Evolutionary conservation across 2,888 invertebrate genomes (phyloP), one percentile per base, ranked within the genome.

Genomic region (Crematogaster levior): DNA sequence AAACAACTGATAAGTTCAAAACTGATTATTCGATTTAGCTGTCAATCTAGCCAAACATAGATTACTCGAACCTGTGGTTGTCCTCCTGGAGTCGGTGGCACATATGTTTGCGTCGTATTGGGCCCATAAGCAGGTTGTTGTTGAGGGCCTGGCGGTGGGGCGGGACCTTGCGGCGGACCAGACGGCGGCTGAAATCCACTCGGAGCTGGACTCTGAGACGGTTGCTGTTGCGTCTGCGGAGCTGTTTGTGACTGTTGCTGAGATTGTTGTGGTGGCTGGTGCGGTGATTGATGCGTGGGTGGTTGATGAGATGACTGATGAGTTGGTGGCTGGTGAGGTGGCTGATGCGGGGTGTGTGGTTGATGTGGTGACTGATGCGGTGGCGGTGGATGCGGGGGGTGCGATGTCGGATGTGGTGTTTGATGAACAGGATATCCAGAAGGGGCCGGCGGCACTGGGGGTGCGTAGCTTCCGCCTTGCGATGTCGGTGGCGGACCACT

Each of bases 351-450:
- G 27, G 93, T 84, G 68, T 89, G 89, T 53, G 90, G 82, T 43
- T 91, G 91, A 89, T 86, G 93, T 51, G 91, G 93, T 81, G 93
- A 93, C 65, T 95, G 94, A 66, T 94, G 94, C 84, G 95, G 94
- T 37, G 93, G 90, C 34, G 93, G 90, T 51, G 90, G 95, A 68
- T 95, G 95, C 3, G 92, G 89, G 15, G 94, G 94, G 86, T 95
- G 94, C 85, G 89, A 94, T 90, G 82, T 95, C 94, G 80, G 95
- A 94, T 85, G 95, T 93, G 93, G 95, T 94, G 53, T 94, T 94
- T 65, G 96, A 93, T 85, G 94, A 60, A 91, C 95, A 0, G 96
- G 96, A 84, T 96, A 96, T 77, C 97, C 96, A 79, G 96, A 95
- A 30, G 96, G 96, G 2, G 96, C 96, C 2, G 96, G 96, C 1